Evolutionary conservation across 2,113 vertebrate species (phyloP).

Genomic region (Poeciliopsis prolifica): DNA sequence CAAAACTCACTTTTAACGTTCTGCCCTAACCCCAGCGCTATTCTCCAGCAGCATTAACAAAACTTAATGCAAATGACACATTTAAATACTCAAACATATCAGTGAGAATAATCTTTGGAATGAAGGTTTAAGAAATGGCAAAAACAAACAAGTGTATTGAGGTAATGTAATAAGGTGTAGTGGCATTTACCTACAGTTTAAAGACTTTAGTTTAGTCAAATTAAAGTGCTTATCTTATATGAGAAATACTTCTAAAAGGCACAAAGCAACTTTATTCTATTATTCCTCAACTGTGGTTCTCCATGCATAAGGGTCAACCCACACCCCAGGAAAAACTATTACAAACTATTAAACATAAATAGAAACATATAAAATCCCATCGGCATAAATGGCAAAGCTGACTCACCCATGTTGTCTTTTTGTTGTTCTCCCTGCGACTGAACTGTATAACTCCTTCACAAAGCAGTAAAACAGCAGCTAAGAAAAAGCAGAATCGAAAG

Average conservation of each 20-base stretch:
- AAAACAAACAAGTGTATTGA: background rate
- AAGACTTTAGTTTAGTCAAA: background rate
- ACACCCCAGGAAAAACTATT: background rate
- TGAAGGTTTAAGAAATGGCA: background rate
- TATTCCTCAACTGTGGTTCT: background rate
- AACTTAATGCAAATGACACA: background rate
- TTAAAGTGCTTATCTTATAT: background rate
- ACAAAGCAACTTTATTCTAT: background rate
- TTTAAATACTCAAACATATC: background rate
- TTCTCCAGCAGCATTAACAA: background rate
- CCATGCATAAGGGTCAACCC: background rate
- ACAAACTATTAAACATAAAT: background rate
- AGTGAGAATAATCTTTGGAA: background rate
- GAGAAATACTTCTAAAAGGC: background rate
- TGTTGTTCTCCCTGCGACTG: constrained; percentile 4
- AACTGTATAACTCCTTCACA: constrained; percentile 23
- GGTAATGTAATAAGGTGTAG: background rate
- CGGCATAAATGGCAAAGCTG: background rate
- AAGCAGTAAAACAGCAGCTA: constrained; percentile 14
- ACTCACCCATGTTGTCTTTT: constrained; percentile 76
- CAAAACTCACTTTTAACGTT: background rate
- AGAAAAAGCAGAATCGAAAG: constrained; percentile 51
- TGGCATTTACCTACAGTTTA: background rate
- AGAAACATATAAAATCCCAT: constrained; percentile 2
- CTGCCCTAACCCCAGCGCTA: background rate